Evolutionary conservation across 2,797 vertebrate species (phyloP).

Genomic region (Streptopelia turtur): DNA sequence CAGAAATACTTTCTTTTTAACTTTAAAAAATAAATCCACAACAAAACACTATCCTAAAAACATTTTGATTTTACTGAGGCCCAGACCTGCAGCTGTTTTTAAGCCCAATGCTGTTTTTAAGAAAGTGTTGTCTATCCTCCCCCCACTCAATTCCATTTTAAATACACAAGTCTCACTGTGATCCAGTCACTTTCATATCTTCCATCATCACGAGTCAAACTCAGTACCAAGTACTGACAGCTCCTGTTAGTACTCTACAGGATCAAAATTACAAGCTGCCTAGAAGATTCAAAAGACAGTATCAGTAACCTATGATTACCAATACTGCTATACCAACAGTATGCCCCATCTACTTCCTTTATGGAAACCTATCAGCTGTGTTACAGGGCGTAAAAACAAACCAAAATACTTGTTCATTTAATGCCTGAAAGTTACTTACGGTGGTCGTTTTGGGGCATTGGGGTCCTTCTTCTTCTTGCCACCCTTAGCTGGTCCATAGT

Average conservation of each 20-base stretch:
- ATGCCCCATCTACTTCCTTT: neutral
- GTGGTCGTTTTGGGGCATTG: constrained; percentile 87
- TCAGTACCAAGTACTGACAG: neutral
- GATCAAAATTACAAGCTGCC: neutral
- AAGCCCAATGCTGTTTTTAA: neutral
- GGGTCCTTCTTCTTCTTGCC: constrained; percentile 89
- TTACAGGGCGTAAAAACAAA: neutral
- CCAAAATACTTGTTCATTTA: neutral
- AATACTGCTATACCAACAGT: neutral
- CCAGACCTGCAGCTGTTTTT: neutral
- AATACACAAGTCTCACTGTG: neutral
- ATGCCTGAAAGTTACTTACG: constrained; percentile 74
- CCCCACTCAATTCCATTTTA: neutral
- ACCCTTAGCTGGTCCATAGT: constrained; percentile 85
- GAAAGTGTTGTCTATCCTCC: neutral
- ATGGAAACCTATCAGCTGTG: neutral
- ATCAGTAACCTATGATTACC: neutral
- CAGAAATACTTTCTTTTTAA: neutral
- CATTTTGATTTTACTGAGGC: neutral
- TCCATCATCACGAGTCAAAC: neutral
- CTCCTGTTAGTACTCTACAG: neutral
- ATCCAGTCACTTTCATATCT: accelerated
- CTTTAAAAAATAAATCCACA: neutral
- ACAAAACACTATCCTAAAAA: neutral
- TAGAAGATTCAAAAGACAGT: neutral